phyloP scores from a whole-genome alignment of 1,140 invertebrate genomes.

The Hylaeus anthracinus region DNA sequence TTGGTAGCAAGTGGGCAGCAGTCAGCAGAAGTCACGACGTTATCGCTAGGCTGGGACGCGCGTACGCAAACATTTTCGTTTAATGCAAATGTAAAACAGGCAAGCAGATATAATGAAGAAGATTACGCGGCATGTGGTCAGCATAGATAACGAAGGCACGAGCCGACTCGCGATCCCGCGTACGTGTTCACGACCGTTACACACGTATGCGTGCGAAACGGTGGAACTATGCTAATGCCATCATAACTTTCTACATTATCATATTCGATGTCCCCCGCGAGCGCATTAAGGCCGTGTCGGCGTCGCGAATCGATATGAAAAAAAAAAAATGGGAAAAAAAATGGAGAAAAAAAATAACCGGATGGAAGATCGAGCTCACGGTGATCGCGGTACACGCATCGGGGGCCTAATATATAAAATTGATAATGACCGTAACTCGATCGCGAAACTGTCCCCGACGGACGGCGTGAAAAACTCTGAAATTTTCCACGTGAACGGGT shows the following conservation, averaged over 20 bases:
- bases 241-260: constrained; percentile 73
- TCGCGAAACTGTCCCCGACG: neutral
- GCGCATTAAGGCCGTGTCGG: constrained; percentile 34
- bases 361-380: constrained; percentile 4
- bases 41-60: constrained; percentile 49
- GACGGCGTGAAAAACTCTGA: too few relatives aligned
- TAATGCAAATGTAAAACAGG: constrained; percentile 76
- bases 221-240: constrained; percentile 65
- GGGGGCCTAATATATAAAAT: constrained; percentile 19
- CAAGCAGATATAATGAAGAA: constrained; percentile 76
- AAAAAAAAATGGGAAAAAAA: too few relatives aligned
- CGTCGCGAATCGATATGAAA: constrained; percentile 37
- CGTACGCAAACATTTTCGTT: constrained; percentile 76
- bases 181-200: neutral
- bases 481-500: neutral
- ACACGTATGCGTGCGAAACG: constrained; percentile 8
- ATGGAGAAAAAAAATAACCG: constrained; percentile 1
- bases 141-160: constrained; percentile 75
- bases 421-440: neutral
- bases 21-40: constrained; percentile 50
- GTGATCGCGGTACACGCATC: neutral
- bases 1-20: neutral
- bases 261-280: constrained; percentile 57
- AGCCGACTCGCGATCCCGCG: constrained; percentile 48
- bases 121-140: constrained; percentile 78